Evolutionary conservation across 2,888 invertebrate genomes (phyloP).

Genomic region (Himalopsyche kuldschensis): DNA sequence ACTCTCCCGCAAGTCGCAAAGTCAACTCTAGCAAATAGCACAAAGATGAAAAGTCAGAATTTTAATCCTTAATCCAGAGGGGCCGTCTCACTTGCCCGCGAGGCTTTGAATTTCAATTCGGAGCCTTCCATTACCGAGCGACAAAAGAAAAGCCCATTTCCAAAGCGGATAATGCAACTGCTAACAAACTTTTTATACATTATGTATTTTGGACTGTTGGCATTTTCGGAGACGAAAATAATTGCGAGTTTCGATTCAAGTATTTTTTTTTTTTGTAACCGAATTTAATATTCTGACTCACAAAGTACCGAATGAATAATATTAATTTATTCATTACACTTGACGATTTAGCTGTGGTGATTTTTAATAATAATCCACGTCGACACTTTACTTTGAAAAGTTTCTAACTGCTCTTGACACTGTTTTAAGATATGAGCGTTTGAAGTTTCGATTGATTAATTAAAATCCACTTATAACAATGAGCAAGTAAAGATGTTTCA

Average conservation of each 20-base stretch:
- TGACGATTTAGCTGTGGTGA: no score
- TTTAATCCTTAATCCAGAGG: neutral
- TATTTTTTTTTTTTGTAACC: neutral
- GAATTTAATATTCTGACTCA: no score
- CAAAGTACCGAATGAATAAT: no score
- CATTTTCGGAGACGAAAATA: neutral
- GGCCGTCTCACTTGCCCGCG: neutral
- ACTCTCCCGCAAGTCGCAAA: neutral
- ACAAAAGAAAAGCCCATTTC: conserved; percentile 26
- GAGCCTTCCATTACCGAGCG: conserved; percentile 14
- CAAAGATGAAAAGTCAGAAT: conserved; percentile 1
- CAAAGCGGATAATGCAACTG: neutral
- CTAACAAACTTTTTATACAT: neutral
- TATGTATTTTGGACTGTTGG: neutral
- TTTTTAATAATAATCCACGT: no score
- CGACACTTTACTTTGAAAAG: no score
- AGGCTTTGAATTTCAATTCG: neutral
- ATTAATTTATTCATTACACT: no score
- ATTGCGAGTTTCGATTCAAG: neutral
- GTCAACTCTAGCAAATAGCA: conserved; percentile 14
- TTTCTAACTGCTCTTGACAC: no score
- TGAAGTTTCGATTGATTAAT: no score
- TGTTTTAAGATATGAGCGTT: no score
- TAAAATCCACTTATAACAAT: no score
- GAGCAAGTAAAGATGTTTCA: no score